Base-by-base conservation (phyloP, 2,888 invertebrate genomes). In the Alviniconcha strummeri region DNA sequence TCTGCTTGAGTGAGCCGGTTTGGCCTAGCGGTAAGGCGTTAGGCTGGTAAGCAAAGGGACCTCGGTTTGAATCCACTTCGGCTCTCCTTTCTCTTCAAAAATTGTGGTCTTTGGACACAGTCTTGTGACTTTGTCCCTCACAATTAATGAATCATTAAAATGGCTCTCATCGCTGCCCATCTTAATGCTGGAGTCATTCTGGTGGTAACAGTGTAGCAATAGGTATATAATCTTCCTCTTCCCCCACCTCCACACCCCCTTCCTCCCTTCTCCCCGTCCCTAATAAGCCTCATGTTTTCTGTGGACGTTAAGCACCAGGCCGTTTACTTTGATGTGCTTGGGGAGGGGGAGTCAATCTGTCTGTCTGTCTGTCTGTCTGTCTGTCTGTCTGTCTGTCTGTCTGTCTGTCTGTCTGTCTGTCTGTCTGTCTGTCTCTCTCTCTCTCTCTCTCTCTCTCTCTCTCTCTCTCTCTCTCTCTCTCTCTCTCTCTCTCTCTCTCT, bases 241-340 rank as follows among this genome's bases (percentile, higher is more conserved):
- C 69, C n/a, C 69, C 9, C 15, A 76, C 78, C 15, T 72, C 83
- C 83, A 5, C 57, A 71, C n/a, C 64, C 52, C 19, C 13, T 60
- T 83, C 55, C n/a, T 54, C 52, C 19, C 13, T 60, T 83, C 55
- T 77, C 69, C 74, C 64, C 72, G 52, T 4, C 13, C 56, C 36
- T 36, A 60, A 60, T 60, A 8, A 60, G 60, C 13, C 60, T n/a
- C n/a, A n/a, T n/a, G n/a, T n/a, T n/a, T n/a, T n/a, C n/a, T n/a
- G 13, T 60, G 8, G 8, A 8, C 60, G 60, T 60, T 11, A 60
- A 60, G 8, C 9, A 60, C 60, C 13, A 60, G 60, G 60, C 60
- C 8, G 60, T 1, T 60, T 60, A 60, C 13, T 11, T 60, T 60
- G 1, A 11, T 60, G 60, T 60, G 8, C 60, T 60, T 60, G 9